These are phyloP conservation scores for Jordanella pulchra DNA, from an alignment of 2,797 vertebrate genomes.

Conservation along the genomic window DNA sequence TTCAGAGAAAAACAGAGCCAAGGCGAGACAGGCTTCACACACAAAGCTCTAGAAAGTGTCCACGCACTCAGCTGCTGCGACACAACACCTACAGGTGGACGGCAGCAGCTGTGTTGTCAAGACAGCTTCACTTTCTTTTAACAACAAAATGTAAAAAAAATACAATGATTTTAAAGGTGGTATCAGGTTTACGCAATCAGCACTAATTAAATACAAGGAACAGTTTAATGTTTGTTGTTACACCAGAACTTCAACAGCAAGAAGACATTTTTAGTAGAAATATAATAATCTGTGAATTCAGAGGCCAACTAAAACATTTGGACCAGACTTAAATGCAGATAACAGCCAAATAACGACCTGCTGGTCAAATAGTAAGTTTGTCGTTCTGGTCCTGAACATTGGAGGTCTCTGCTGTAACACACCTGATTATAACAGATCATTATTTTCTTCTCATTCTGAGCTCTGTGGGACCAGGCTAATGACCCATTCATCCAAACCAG, in stretches of 20 bases:
- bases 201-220: slow-evolving; percentile 10
- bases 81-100: slow-evolving; percentile 52
- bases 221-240: slow-evolving; percentile 20
- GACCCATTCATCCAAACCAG: background rate
- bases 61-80: slow-evolving; percentile 41
- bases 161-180: background rate
- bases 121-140: background rate
- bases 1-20: slow-evolving; percentile 52
- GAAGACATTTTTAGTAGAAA: slow-evolving; percentile 45
- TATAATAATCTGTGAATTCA: slow-evolving; percentile 33
- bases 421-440: background rate
- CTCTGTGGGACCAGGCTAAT: background rate
- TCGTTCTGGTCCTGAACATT: background rate
- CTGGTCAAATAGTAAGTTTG: background rate
- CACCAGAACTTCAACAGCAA: slow-evolving; percentile 29
- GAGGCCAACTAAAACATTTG: slow-evolving; percentile 37
- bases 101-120: background rate
- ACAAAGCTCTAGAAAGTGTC: slow-evolving; percentile 26
- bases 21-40: slow-evolving; percentile 34
- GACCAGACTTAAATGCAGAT: slow-evolving; percentile 9
- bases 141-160: background rate
- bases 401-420: background rate
- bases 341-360: slow-evolving; percentile 3
- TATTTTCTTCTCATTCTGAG: background rate
- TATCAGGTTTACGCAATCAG: background rate